Conservation (phyloP, 1,140 invertebrate species). For the Eriosoma lanigerum region DNA sequence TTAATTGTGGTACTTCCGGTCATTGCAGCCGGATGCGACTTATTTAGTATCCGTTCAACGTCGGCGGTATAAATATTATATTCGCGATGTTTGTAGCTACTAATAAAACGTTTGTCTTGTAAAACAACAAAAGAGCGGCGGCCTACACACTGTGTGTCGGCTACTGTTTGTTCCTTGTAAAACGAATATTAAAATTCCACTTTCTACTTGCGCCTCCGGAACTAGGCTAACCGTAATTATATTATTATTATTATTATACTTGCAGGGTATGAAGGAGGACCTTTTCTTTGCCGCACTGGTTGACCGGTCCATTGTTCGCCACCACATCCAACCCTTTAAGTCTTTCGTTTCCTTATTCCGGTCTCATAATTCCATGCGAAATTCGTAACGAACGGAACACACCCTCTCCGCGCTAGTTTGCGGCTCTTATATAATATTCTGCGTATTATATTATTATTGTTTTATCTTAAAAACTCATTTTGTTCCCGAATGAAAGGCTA, state of each 20-base stretch:
- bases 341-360: slow-evolving; percentile 52
- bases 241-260: slow-evolving; percentile 32
- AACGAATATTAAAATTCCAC: slow-evolving; percentile 41
- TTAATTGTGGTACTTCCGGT: slow-evolving; percentile 38
- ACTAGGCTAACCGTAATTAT: slow-evolving; percentile 50
- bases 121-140: slow-evolving; percentile 40
- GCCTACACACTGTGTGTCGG: not conserved
- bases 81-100: not conserved
- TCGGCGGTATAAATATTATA: slow-evolving; percentile 17
- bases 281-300: not conserved
- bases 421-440: not conserved
- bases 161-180: slow-evolving; percentile 16
- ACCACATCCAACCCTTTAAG: slow-evolving; percentile 13
- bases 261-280: not conserved
- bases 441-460: slow-evolving; percentile 22
- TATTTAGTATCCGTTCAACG: slow-evolving; percentile 19
- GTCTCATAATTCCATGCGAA: slow-evolving; percentile 41
- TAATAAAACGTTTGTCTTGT: slow-evolving; percentile 48
- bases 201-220: slow-evolving; percentile 36
- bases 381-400: slow-evolving; percentile 46
- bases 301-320: slow-evolving; percentile 48
- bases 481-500: not conserved
- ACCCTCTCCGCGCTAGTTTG: not conserved
- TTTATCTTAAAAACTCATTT: slow-evolving; percentile 40
- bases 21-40: slow-evolving; percentile 25